Conservation (phyloP, 30 jellyfish, hydroid and myxozoan species). For the Hydra vulgaris region DNA sequence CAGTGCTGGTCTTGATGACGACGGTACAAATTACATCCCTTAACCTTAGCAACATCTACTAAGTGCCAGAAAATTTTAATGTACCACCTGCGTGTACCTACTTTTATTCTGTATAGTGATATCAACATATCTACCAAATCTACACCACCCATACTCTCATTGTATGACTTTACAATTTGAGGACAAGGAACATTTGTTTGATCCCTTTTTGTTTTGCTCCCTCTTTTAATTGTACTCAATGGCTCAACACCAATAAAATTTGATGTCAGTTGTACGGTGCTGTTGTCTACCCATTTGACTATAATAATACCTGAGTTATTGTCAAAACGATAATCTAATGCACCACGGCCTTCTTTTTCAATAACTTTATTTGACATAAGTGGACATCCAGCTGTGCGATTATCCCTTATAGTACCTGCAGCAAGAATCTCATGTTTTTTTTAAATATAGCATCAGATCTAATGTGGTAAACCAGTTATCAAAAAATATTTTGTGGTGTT, state of each 20-base stretch:
- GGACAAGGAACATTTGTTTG: constrained; percentile 35
- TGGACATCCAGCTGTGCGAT: constrained; percentile 53
- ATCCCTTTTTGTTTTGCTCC: constrained; percentile 31
- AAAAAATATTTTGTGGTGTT: constrained; percentile 28
- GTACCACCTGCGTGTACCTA: constrained; percentile 53
- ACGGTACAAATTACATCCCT: constrained; percentile 12
- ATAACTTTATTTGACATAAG: constrained; percentile 19
- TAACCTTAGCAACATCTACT: constrained; percentile 13
- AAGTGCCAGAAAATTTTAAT: constrained; percentile 19
- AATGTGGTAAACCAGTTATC: constrained; percentile 46
- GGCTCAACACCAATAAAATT: constrained; percentile 45
- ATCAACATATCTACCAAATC: constrained; percentile 55
- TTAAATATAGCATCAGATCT: constrained; percentile 26
- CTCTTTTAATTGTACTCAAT: constrained; percentile 27
- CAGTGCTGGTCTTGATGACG: not conserved
- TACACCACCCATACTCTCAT: constrained; percentile 58
- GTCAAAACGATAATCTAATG: too few species aligned
- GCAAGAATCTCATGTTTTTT: constrained; percentile 23
- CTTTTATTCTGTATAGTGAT: constrained; percentile 37
- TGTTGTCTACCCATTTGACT: constrained; percentile 53
- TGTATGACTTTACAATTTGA: constrained; percentile 26
- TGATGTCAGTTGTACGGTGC: constrained; percentile 34
- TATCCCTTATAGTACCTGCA: constrained; percentile 36
- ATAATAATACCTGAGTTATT: too few species aligned
- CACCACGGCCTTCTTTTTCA: constrained; percentile 11